Conservation (phyloP, 2,888 invertebrate genomes). For the Cryptus viduatorius region DNA sequence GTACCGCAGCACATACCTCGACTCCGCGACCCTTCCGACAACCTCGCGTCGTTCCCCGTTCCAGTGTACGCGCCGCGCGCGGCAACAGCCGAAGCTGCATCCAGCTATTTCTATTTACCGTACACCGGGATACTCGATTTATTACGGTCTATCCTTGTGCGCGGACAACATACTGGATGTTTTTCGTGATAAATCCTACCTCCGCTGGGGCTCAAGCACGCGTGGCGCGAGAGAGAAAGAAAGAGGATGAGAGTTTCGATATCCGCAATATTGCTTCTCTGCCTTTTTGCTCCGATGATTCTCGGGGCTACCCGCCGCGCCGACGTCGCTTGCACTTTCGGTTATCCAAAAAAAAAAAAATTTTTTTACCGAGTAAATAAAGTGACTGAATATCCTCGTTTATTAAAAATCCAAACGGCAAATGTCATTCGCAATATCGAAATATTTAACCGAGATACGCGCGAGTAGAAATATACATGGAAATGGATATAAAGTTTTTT, state of each 20-base stretch:
- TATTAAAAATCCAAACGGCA: slow-evolving; percentile 29
- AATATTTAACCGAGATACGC: neutral
- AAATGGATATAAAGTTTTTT: slow-evolving; percentile 1
- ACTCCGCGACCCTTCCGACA: slow-evolving; percentile 43
- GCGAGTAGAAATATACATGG: neutral
- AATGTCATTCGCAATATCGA: slow-evolving; percentile 29
- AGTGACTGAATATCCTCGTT: slow-evolving; percentile 2
- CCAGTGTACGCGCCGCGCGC: slow-evolving; percentile 31
- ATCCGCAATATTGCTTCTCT: slow-evolving; percentile 63
- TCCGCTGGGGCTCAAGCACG: slow-evolving; percentile 53
- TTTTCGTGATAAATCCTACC: slow-evolving; percentile 66
- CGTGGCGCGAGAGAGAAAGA: slow-evolving; percentile 5
- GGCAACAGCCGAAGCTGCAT: slow-evolving; percentile 44
- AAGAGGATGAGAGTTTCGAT: slow-evolving; percentile 33
- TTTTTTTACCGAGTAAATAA: slow-evolving; percentile 16
- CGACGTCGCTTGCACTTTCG: neutral
- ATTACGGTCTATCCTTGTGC: slow-evolving; percentile 62
- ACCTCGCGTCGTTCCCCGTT: slow-evolving; percentile 25
- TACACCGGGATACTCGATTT: slow-evolving; percentile 67
- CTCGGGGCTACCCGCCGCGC: slow-evolving; percentile 3
- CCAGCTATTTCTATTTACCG: slow-evolving; percentile 67
- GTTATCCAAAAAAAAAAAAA: slow-evolving; percentile 12
- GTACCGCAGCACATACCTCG: slow-evolving; percentile 45
- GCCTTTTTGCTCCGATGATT: slow-evolving; percentile 40
- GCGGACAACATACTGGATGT: slow-evolving; percentile 62